A percentile compares a stretch with the other conserved stretches of the same genome.
These are phyloP conservation scores for Sphecodes monilicornis DNA, from an alignment of 2,888 invertebrate genomes.

Conservation along the genomic window DNA sequence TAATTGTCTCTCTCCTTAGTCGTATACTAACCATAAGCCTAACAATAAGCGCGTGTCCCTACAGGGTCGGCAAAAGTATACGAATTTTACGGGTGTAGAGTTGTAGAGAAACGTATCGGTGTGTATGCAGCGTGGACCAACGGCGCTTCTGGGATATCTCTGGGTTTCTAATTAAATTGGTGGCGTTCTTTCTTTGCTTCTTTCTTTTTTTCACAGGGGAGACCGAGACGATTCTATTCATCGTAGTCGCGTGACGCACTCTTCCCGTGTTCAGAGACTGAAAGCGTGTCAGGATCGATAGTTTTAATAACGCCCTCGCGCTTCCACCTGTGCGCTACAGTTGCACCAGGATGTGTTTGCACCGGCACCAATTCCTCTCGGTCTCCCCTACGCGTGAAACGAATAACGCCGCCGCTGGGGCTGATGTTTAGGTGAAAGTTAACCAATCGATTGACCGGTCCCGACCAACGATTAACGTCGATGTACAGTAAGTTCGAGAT, in stretches of 20 bases:
- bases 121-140: neutral
- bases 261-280: neutral
- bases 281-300: slow-evolving; percentile 14
- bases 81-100: neutral
- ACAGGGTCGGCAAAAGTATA: neutral
- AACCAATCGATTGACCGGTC: neutral
- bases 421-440: slow-evolving; percentile 8
- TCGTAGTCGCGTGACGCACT: neutral
- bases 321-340: slow-evolving; percentile 13
- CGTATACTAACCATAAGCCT: neutral
- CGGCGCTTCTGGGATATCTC: neutral
- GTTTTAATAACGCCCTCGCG: slow-evolving; percentile 1
- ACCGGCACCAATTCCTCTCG: slow-evolving; percentile 18
- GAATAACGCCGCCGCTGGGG: neutral
- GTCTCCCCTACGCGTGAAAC: neutral
- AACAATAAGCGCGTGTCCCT: neutral
- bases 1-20: neutral
- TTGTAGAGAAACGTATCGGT: neutral
- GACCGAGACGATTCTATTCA: slow-evolving; percentile 19
- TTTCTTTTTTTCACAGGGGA: neutral
- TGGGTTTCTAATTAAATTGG: slow-evolving; percentile 19
- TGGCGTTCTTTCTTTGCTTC: neutral
- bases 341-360: slow-evolving; percentile 3
- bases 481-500: too few species aligned
- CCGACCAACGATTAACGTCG: neutral